phyloP scores from a whole-genome alignment of 2,797 vertebrate genomes.

The Cyclopterus lumpus region DNA sequence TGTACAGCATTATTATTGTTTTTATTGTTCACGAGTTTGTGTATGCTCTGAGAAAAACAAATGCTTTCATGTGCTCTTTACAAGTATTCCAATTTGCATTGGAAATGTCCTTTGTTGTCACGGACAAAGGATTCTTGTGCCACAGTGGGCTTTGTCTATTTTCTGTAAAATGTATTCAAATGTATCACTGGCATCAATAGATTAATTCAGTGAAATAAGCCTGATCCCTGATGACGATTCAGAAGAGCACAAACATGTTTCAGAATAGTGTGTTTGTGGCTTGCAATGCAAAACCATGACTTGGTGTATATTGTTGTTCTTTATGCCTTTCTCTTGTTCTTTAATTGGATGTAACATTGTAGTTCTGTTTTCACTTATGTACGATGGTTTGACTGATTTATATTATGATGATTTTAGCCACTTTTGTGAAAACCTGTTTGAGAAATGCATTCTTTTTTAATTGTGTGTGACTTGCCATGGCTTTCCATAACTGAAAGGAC shows the following conservation, averaged over 20 bases:
- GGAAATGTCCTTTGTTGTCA: background rate
- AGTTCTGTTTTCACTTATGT: background rate
- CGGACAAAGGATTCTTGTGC: background rate
- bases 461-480: background rate
- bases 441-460: background rate
- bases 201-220: background rate
- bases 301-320: conserved; percentile 1
- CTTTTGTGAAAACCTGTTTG: background rate
- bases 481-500: background rate
- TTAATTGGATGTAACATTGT: background rate
- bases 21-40: background rate
- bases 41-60: background rate
- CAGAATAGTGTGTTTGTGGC: conserved; percentile 2
- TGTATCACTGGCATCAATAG: background rate
- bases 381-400: background rate
- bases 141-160: background rate
- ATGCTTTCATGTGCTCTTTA: background rate
- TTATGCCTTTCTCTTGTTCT: conserved; percentile 7
- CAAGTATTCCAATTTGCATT: background rate
- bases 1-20: background rate
- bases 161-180: conserved; percentile 9
- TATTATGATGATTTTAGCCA: background rate
- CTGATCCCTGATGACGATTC: conserved; percentile 18
- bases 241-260: conserved; percentile 9
- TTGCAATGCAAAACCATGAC: conserved; percentile 22